Conservation (phyloP, 2,797 vertebrate genomes). For the Pipistrellus nathusii region DNA sequence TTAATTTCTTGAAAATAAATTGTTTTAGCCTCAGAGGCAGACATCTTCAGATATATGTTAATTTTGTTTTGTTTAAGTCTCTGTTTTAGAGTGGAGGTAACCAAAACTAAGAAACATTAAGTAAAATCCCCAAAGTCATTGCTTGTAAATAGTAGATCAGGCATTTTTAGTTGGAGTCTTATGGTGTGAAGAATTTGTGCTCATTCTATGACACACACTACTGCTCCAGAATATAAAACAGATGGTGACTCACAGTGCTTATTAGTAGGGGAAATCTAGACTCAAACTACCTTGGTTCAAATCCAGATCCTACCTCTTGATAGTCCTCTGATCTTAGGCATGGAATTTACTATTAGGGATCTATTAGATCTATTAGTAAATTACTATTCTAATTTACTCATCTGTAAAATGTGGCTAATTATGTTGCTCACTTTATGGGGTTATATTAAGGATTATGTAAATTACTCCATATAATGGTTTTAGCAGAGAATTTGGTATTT, state of each 20-base stretch:
- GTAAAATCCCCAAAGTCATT: not conserved
- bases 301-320: not conserved
- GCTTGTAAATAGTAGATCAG: not conserved
- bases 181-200: not conserved
- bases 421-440: not conserved
- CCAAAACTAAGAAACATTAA: constrained; percentile 25
- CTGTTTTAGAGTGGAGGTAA: constrained; percentile 6
- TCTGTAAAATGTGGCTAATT: not conserved
- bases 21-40: not conserved
- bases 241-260: not conserved
- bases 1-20: not conserved
- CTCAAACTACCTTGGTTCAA: not conserved
- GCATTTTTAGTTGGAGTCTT: not conserved
- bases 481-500: not conserved
- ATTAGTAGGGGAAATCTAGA: not conserved
- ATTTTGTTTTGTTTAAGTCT: not conserved
- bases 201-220: not conserved
- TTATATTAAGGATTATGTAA: not conserved
- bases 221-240: not conserved
- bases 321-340: not conserved
- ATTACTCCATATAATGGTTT: not conserved
- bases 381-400: not conserved
- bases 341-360: not conserved
- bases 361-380: no score
- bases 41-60: not conserved